phyloP scores from a whole-genome alignment of 2,113 vertebrate species.

The Ibidorhyncha struthersii region DNA sequence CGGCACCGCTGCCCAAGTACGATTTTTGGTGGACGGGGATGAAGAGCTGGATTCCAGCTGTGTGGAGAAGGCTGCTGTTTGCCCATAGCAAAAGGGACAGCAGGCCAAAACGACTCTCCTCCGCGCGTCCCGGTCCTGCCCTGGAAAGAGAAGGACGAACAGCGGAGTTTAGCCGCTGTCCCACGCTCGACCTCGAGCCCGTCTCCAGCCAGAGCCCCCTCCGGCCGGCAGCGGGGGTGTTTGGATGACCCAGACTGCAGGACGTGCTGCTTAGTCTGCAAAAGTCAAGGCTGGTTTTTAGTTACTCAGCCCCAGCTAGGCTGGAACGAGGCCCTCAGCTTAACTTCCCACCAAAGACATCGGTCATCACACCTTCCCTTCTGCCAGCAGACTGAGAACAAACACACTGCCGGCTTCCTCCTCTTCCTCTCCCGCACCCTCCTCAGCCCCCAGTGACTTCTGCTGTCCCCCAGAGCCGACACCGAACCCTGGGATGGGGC shows the following conservation, averaged over 20 bases:
- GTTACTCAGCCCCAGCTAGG: neutral
- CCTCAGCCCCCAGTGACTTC: neutral
- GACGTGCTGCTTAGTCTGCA: too few species aligned
- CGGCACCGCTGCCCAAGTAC: rapidly evolving
- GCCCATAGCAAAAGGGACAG: neutral
- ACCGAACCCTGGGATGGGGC: neutral
- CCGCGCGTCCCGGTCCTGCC: neutral
- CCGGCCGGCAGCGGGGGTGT: neutral
- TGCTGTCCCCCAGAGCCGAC: neutral
- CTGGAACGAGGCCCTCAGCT: neutral
- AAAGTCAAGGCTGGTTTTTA: neutral
- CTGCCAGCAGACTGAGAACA: neutral
- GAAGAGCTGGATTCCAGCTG: neutral
- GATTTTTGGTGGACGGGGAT: neutral
- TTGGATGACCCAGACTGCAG: neutral
- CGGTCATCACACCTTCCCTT: neutral
- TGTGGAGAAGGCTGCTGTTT: neutral
- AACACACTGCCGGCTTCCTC: neutral
- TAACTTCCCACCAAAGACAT: neutral
- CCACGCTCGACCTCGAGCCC: neutral
- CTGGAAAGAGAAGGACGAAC: too few species aligned
- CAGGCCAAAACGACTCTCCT: too few species aligned
- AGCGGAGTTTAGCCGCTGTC: neutral
- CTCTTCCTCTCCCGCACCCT: neutral
- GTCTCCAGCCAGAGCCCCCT: neutral